Percentiles rank a stretch among this genome's conserved stretches.
phyloP scores from a whole-genome alignment of 2,888 invertebrate species.

The Ectemnius cavifrons region DNA sequence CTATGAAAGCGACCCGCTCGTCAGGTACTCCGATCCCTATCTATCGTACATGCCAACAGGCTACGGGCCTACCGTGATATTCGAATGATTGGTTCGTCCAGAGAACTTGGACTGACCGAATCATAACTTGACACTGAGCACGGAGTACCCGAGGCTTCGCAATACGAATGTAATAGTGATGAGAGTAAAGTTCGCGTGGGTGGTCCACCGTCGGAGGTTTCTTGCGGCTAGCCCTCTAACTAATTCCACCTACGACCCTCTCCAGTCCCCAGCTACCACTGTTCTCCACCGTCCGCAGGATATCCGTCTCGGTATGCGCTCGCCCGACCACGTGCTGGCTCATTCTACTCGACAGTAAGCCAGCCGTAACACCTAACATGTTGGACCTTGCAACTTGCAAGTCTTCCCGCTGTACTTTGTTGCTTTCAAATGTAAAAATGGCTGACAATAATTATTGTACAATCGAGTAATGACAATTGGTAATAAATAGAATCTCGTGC shows the following conservation, averaged over 20 bases:
- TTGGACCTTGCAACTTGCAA: too few relatives aligned
- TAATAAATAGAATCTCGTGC: not conserved
- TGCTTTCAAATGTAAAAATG: not conserved
- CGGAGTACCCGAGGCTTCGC: too few relatives aligned
- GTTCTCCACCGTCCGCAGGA: constrained; percentile 40
- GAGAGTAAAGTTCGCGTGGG: constrained; percentile 27
- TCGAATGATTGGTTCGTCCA: too few relatives aligned
- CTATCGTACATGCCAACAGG: too few relatives aligned
- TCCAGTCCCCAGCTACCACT: constrained; percentile 31
- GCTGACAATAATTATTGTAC: not conserved
- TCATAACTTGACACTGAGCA: too few relatives aligned
- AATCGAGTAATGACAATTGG: not conserved
- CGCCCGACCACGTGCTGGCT: constrained; percentile 2
- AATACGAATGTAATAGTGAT: not conserved
- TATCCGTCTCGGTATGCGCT: not conserved
- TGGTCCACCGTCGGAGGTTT: constrained; percentile 43
- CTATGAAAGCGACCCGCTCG: constrained; percentile 13
- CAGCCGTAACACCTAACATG: too few relatives aligned
- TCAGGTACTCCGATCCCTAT: constrained; percentile 17
- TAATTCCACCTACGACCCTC: constrained; percentile 40
- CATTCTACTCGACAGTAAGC: too few relatives aligned
- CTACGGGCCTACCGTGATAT: too few relatives aligned
- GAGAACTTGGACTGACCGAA: too few relatives aligned
- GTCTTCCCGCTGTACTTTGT: too few relatives aligned
- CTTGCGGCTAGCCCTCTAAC: constrained; percentile 37